Conservation (phyloP, 2,888 invertebrate genomes). For the Cataglyphis rosenhaueri region DNA sequence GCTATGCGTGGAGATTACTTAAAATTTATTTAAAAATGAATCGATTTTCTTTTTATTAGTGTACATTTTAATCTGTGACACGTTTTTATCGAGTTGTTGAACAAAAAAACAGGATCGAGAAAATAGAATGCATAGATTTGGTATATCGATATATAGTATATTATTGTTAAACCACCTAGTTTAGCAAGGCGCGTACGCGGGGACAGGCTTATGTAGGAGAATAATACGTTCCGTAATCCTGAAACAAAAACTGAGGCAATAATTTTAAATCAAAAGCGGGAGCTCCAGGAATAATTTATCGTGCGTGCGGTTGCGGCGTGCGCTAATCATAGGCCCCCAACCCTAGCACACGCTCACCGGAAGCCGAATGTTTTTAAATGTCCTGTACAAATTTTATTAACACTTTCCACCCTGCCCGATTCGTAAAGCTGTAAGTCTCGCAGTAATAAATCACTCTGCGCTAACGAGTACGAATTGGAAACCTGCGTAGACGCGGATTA, state of each 20-base stretch:
- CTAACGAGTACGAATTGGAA: constrained; percentile 36
- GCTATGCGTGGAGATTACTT: not conserved
- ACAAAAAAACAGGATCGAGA: constrained; percentile 12
- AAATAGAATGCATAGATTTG: constrained; percentile 39
- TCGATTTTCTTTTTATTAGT: not conserved
- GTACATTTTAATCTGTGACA: not conserved
- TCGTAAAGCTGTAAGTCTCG: constrained; percentile 60
- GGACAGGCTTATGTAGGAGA: constrained; percentile 65
- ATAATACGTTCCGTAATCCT: constrained; percentile 79
- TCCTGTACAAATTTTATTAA: constrained; percentile 71
- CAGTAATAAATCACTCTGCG: constrained; percentile 41
- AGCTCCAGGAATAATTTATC: constrained; percentile 78
- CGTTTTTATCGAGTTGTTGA: constrained; percentile 6
- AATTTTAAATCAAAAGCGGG: constrained; percentile 81
- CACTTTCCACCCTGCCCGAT: constrained; percentile 52
- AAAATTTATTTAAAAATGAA: not conserved
- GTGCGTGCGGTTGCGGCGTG: constrained; percentile 68
- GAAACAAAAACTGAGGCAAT: constrained; percentile 79
- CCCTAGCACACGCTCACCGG: constrained; percentile 33
- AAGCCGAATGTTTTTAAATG: constrained; percentile 70
- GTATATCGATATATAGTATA: constrained; percentile 56
- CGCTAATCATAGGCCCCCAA: constrained; percentile 68
- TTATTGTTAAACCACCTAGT: constrained; percentile 76
- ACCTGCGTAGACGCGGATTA: not conserved
- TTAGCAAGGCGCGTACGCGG: constrained; percentile 62